A percentile compares a stretch with the other conserved stretches of the same genome.
Evolutionary conservation across 1,140 invertebrate genomes (phyloP).

Genomic region (Diorhabda carinulata): DNA sequence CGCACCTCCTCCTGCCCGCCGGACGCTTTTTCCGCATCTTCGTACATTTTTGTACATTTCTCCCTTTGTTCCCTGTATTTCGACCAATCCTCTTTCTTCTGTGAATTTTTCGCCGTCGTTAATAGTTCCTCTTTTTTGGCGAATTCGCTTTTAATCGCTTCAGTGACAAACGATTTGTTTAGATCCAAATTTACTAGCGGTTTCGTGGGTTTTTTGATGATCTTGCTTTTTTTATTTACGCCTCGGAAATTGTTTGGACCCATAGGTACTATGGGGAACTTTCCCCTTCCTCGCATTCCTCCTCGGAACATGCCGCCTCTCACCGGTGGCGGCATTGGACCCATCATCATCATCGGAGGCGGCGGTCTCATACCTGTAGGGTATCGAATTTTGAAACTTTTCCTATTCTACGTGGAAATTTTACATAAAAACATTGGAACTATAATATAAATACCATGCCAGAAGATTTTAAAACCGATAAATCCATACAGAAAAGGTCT

Average conservation of each 20-base stretch:
- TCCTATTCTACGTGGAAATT: no score
- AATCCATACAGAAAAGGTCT: no score
- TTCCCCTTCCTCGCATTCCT: constrained; percentile 20
- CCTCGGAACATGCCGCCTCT: constrained; percentile 29
- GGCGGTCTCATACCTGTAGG: constrained; percentile 37
- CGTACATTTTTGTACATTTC: constrained; percentile 44
- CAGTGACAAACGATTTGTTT: constrained; percentile 44
- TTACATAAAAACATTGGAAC: no score
- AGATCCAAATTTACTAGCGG: constrained; percentile 40
- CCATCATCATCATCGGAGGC: constrained; percentile 40
- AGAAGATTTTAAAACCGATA: no score
- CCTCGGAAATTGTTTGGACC: constrained; percentile 24
- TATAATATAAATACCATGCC: no score
- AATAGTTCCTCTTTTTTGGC: constrained; percentile 44
- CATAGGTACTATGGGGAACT: constrained; percentile 18
- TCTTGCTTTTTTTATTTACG: constrained; percentile 33
- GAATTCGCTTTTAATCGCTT: constrained; percentile 42
- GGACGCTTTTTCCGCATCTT: constrained; percentile 40
- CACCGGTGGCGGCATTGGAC: constrained; percentile 30
- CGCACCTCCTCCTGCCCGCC: constrained; percentile 49
- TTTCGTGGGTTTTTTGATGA: constrained; percentile 37
- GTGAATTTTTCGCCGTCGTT: constrained; percentile 37
- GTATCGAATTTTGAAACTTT: no score
- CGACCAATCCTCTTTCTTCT: constrained; percentile 44
- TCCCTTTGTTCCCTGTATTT: constrained; percentile 44